These are phyloP conservation scores for Drosophila pallidifrons DNA, from an alignment of 1,140 invertebrate genomes.

Conservation along the genomic window DNA sequence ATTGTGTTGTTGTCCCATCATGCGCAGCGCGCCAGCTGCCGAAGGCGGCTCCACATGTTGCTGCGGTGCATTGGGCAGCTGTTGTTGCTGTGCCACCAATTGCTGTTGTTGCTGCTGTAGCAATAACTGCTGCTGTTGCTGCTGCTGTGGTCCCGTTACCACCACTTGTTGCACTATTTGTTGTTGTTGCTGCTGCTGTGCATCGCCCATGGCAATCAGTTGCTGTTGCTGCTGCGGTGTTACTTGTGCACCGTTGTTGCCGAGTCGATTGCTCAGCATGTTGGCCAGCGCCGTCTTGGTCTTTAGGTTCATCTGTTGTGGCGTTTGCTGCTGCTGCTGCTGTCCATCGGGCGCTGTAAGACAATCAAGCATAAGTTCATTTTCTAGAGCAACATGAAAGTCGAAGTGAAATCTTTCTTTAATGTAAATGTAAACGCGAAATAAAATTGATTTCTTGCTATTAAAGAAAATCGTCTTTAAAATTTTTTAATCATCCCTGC, in stretches of 20 bases:
- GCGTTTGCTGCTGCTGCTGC: constrained; percentile 75
- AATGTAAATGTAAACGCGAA: too few species aligned
- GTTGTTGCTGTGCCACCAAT: constrained; percentile 67
- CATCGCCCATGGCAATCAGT: constrained; percentile 84
- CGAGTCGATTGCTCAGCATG: constrained; percentile 95
- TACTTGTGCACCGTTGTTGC: constrained; percentile 86
- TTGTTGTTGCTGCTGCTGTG: constrained; percentile 86
- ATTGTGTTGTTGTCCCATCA: constrained; percentile 93
- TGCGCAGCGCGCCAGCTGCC: constrained; percentile 89
- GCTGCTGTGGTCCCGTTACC: constrained; percentile 61
- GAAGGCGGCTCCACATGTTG: constrained; percentile 86
- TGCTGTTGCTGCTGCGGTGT: constrained; percentile 85
- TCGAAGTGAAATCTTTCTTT: too few species aligned
- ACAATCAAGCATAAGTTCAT: neutral
- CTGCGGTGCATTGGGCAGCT: constrained; percentile 55
- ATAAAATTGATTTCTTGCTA: too few species aligned
- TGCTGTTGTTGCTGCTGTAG: constrained; percentile 69
- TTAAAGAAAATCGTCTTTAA: too few species aligned
- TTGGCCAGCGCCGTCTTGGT: constrained; percentile 98
- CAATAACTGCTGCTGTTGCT: constrained; percentile 56
- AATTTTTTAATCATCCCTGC: too few species aligned
- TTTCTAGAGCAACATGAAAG: too few species aligned
- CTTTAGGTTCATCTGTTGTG: constrained; percentile 90
- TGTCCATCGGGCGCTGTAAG: constrained; percentile 70
- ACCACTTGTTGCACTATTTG: constrained; percentile 75